A percentile compares a stretch with the other conserved stretches of the same genome.
phyloP scores from a whole-genome alignment of 2,797 vertebrate genomes.

The Diplodus sargus region DNA sequence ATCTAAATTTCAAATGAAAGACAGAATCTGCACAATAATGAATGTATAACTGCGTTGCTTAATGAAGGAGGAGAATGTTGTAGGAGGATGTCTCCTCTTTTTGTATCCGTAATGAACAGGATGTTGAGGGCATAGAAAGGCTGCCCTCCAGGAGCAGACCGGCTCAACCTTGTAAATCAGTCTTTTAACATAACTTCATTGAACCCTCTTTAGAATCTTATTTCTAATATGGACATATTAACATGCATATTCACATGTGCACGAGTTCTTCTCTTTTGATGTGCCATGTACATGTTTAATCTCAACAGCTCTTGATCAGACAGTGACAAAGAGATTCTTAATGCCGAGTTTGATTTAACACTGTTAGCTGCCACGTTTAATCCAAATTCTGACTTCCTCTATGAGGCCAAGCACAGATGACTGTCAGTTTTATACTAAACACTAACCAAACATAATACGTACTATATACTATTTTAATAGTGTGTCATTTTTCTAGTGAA shows the following conservation, averaged over 20 bases:
- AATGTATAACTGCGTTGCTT: conserved; percentile 85
- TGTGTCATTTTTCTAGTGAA: neutral
- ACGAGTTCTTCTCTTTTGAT: conserved; percentile 34
- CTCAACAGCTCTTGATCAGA: conserved; percentile 28
- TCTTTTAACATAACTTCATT: conserved; percentile 79
- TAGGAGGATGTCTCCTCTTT: conserved; percentile 83
- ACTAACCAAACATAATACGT: neutral
- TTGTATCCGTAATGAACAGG: conserved; percentile 84
- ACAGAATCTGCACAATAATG: conserved; percentile 95
- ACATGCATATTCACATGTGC: conserved; percentile 64
- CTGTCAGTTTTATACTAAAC: neutral
- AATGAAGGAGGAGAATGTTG: conserved; percentile 86
- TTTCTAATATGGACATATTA: conserved; percentile 66
- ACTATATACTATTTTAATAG: neutral
- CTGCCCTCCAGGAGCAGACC: conserved; percentile 68
- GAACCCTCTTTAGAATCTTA: conserved; percentile 72
- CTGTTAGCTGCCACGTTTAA: neutral
- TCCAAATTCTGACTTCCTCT: neutral
- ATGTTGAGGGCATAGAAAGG: conserved; percentile 77
- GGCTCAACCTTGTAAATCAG: conserved; percentile 77
- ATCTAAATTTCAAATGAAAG: conserved; percentile 98
- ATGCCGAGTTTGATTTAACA: neutral
- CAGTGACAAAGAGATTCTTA: conserved; percentile 14
- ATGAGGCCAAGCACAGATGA: neutral
- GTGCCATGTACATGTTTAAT: conserved; percentile 30